Evolutionary conservation across 2,888 invertebrate species (phyloP).

Genomic region (Sipha maydis): DNA sequence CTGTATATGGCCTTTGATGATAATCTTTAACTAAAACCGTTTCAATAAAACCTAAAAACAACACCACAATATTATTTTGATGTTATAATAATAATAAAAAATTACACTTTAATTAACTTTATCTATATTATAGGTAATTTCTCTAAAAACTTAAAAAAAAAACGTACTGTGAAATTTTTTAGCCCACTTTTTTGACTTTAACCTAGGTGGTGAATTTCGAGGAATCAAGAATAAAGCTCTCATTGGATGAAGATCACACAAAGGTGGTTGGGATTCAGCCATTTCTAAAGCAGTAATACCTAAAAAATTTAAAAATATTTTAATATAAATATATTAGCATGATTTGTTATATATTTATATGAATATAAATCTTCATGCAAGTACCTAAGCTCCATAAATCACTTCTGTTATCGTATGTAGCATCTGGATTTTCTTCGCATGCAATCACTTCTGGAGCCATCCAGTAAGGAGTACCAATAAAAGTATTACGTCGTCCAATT

Average conservation of each 20-base stretch:
- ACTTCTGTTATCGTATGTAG: conserved; percentile 97
- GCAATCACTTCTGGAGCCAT: conserved; percentile 99
- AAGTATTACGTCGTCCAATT: conserved; percentile 97
- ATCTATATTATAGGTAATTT: neutral
- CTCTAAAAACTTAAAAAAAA: neutral
- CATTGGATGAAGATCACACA: conserved; percentile 99
- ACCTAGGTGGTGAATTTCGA: conserved; percentile 95
- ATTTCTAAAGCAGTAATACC: conserved; percentile 99
- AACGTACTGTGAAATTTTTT: conserved; percentile 88
- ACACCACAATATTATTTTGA: conserved; percentile 27
- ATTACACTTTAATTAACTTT: neutral
- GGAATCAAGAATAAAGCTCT: conserved; percentile 98
- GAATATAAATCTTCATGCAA: neutral
- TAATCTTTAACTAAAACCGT: conserved; percentile 99
- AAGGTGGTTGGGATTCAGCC: conserved; percentile 99
- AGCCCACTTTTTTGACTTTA: conserved; percentile 98
- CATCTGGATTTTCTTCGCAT: conserved; percentile 99
- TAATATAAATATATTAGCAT: neutral
- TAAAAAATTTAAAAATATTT: conserved; percentile 67
- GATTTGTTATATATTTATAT: neutral
- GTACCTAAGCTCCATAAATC: conserved; percentile 73
- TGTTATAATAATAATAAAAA: neutral
- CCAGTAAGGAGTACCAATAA: conserved; percentile 98
- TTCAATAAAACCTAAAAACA: conserved; percentile 85
- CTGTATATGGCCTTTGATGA: conserved; percentile 97